phyloP scores from a whole-genome alignment of 2,797 vertebrate genomes.

The Telmatherina bonti region DNA sequence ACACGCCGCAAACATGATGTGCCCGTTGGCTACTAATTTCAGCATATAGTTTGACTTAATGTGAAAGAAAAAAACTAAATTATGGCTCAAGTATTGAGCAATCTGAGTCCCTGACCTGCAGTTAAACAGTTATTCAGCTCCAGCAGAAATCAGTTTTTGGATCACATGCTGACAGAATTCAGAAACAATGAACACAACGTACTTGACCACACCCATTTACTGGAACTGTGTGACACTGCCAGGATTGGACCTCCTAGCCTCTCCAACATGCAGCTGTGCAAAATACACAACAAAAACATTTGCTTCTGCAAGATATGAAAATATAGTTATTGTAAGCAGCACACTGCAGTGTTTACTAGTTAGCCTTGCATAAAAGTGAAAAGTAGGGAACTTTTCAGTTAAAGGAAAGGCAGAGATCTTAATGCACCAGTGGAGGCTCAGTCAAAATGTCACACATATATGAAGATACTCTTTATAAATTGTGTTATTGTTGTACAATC shows the following conservation, averaged over 20 bases:
- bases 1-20: constrained; percentile 28
- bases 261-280: constrained; percentile 50
- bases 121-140: constrained; percentile 32
- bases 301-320: constrained; percentile 7
- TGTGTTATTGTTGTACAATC: constrained; percentile 29
- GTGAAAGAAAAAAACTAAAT: constrained; percentile 5
- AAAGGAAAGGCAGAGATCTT: constrained; percentile 16
- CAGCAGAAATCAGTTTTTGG: constrained; percentile 40
- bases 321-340: neutral
- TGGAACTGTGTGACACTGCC: constrained; percentile 63
- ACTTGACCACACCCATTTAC: constrained; percentile 74
- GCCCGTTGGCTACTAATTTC: constrained; percentile 30
- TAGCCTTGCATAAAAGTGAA: constrained; percentile 2
- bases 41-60: neutral
- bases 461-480: constrained; percentile 45
- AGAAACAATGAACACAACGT: constrained; percentile 65
- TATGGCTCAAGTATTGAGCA: constrained; percentile 11
- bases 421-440: constrained; percentile 9
- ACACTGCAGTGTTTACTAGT: constrained; percentile 7
- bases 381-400: constrained; percentile 14
- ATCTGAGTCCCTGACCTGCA: constrained; percentile 25
- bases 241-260: constrained; percentile 63
- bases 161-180: constrained; percentile 45
- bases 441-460: constrained; percentile 36
- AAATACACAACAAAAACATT: constrained; percentile 21